These are phyloP conservation scores for Hylyphantes graminicola DNA, from an alignment of 1,140 invertebrate species.

Conservation along the genomic window DNA sequence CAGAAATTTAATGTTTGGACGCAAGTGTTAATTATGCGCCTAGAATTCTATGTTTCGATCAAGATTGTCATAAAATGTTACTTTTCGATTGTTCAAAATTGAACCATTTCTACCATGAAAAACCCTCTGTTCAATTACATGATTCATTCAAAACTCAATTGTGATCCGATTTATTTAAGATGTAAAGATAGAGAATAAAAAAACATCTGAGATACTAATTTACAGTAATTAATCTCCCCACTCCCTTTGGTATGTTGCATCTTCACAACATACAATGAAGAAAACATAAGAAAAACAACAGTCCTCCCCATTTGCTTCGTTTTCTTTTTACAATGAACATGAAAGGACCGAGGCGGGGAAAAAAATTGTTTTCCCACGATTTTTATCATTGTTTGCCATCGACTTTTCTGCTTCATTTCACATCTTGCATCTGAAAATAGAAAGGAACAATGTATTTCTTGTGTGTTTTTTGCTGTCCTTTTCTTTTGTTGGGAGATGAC, in stretches of 20 bases:
- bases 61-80: no score
- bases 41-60: no score
- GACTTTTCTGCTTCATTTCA: not conserved
- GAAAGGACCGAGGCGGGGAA: not conserved
- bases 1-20: no score
- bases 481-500: not conserved
- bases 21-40: no score
- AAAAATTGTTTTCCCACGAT: conserved; percentile 43
- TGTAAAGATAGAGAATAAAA: no score
- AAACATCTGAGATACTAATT: no score
- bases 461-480: not conserved
- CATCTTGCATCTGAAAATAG: conserved; percentile 2
- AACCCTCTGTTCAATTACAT: no score
- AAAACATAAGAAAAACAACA: conserved; percentile 2
- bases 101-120: no score
- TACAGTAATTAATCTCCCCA: not conserved
- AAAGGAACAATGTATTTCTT: conserved; percentile 8
- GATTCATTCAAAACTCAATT: no score
- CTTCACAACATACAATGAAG: conserved; percentile 3
- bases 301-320: conserved; percentile 13
- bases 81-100: no score
- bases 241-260: not conserved
- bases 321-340: conserved; percentile 23
- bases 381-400: conserved; percentile 4
- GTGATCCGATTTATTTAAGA: no score